Base-by-base conservation (phyloP, 2,797 vertebrate species). In the Rachycentron canadum region DNA sequence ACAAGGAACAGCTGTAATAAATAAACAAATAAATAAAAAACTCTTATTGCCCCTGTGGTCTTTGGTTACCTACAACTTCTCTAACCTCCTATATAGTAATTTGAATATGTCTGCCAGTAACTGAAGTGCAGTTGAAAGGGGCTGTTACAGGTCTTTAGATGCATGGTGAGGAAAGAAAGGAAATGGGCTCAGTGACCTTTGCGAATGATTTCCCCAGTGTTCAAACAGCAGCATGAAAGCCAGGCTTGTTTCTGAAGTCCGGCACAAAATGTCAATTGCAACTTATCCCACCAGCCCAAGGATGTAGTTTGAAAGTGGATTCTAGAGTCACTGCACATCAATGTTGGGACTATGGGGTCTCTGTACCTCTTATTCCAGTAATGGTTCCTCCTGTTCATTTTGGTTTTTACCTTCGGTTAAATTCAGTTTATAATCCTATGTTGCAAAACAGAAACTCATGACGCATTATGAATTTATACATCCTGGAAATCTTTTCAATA, bases 101-200 rank as follows among this genome's bases (percentile, higher is more conserved):
- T 88, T 92, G 77, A 92, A 92, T 91, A 90, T 88, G 71, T 85
- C 83, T 90, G 88, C 87, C 86, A 85, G 91, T 88, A 88, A 93
- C 80, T 80, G 84, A 91, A 93, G 89, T 90, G 84, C 83, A 88
- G 88, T 88, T 93, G 82, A 94, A 93, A 94, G 88, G 74, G 83
- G 77, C 65, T 86, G 90, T 88, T 91, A 88, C 91, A 92, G 93
- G 93, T 95, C 91, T 95, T 92, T 92, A 92, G 91, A 91, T 91
- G 85, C 91, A 88, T 76, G 76, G 68, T 58, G 85, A 89, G 81
- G 85, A 90, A 86, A 91, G 86, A 92, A 92, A 93, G 95, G 94
- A 96, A 96, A 95, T 95, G 94, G 94, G 95, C 94, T 95, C 94
- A 94, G 92, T 96, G 95, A 95, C 95, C 95, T 96, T 95, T 96